Percentiles rank a stretch among this genome's conserved stretches.
Conservation (phyloP, 2,113 vertebrate species). For the Crotalus tigris region DNA sequence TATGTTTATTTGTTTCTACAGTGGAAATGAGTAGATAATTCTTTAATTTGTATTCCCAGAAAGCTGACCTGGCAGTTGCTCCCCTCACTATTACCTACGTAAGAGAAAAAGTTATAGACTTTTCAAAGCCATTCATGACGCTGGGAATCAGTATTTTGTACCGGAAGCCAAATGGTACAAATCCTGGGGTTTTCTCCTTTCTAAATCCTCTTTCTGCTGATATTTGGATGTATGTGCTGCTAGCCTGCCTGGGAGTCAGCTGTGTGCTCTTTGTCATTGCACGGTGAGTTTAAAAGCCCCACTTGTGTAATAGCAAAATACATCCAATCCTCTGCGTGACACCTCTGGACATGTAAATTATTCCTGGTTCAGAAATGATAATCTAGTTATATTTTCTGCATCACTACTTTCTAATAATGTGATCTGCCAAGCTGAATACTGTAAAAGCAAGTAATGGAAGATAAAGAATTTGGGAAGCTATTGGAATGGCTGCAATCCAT, state of each 20-base stretch:
- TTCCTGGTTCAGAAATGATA: background rate
- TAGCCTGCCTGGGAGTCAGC: conserved; percentile 96
- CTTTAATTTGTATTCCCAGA: conserved; percentile 71
- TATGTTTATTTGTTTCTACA: background rate
- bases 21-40: background rate
- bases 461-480: background rate
- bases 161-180: conserved; percentile 95
- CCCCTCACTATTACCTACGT: conserved; percentile 97
- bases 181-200: conserved; percentile 96
- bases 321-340: background rate
- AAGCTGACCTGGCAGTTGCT: conserved; percentile 94
- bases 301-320: background rate
- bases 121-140: conserved; percentile 99
- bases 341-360: background rate
- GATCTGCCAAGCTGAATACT: background rate
- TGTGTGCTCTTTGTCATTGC: conserved; percentile 98
- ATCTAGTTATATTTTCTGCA: background rate
- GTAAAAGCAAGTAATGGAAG: background rate
- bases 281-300: conserved; percentile 75
- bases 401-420: background rate
- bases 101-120: conserved; percentile 96
- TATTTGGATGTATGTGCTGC: conserved; percentile 98
- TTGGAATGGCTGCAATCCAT: conserved; percentile 6
- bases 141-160: conserved; percentile 97
- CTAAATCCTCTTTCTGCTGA: conserved; percentile 95